Base-by-base conservation (phyloP, 2,113 vertebrate species). In the Rhinichthys klamathensis region DNA sequence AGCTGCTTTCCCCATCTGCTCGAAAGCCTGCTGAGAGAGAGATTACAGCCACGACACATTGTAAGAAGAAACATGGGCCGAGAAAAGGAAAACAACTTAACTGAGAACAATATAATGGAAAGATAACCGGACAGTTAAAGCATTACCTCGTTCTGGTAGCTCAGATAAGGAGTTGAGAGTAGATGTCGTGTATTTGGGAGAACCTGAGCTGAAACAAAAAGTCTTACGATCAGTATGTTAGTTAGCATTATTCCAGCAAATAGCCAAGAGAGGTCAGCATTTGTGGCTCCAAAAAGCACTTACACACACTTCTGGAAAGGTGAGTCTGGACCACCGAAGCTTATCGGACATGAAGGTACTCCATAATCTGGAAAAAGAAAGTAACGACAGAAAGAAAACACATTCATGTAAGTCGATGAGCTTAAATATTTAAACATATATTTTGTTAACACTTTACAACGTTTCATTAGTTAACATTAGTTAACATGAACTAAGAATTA, bases 121-220 rank as follows among this genome's bases (percentile, higher is more conserved):
- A 75, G 32, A 30, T 44, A 56, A 58, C 7, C 56, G n/a, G 35
- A 35, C 18, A 78, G 9, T 4, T 21, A 12, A 27, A 3, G 23
- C n/a, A 51, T 74, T 85, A 92, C 92, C 90, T 89, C 77, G 88
- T 41, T 92, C 90, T 78, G 93, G 90, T 11, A 90, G 83, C 85
- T 92, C 92, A 38, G 90, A 87, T 63, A 91, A 86, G 58, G 90
- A 87, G 87, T 91, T 91, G 51, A 91, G 90, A 38, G 84, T 56
- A 8, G 86, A 80, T 32, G 80, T 78, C 21, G 76, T 76, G 78
- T 87, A 90, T 58, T 93, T 93, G 25, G 88, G 91, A 79, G 92
- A 93, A 25, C 92, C 90, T 75, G 90, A 90, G 79, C 93, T 93
- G 87, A 73, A 89, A 87, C 13, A 38, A 44, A 87, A 82, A 80